Evolutionary conservation across 2,797 vertebrate species (phyloP).

Genomic region (Anableps anableps): DNA sequence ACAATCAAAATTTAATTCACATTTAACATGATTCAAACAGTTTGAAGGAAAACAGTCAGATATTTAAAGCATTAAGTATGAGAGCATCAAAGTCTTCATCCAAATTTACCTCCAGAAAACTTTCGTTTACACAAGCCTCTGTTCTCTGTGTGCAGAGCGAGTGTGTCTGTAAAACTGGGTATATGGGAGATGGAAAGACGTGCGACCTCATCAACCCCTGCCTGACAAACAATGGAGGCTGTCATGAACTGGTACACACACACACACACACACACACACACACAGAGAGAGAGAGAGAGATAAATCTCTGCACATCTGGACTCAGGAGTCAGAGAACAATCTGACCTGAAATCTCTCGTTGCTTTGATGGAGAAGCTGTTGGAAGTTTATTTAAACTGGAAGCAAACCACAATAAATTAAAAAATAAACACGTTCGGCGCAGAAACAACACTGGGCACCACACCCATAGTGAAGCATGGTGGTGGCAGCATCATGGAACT

Average conservation of each 20-base stretch:
- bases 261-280: slow-evolving; percentile 29
- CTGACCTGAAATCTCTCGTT: too few species aligned
- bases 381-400: too few species aligned
- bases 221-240: slow-evolving; percentile 85
- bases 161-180: slow-evolving; percentile 38
- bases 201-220: slow-evolving; percentile 89
- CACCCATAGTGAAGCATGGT: too few species aligned
- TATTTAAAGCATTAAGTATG: neutral
- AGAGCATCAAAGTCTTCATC: neutral
- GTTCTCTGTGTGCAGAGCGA: slow-evolving; percentile 27
- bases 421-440: neutral
- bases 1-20: too few species aligned
- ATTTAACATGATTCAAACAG: too few species aligned
- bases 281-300: slow-evolving; percentile 9
- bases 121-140: neutral
- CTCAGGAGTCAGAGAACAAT: neutral
- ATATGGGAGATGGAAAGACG: slow-evolving; percentile 68
- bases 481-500: too few species aligned
- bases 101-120: neutral
- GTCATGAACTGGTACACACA: slow-evolving; percentile 85
- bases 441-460: neutral
- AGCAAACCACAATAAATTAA: too few species aligned
- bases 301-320: neutral
- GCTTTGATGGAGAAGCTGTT: too few species aligned
- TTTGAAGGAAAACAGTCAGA: too few species aligned